Evolutionary conservation across 2,888 invertebrate genomes (phyloP), one percentile per base, ranked within the genome.

Genomic region (Cynaeus angustus): DNA sequence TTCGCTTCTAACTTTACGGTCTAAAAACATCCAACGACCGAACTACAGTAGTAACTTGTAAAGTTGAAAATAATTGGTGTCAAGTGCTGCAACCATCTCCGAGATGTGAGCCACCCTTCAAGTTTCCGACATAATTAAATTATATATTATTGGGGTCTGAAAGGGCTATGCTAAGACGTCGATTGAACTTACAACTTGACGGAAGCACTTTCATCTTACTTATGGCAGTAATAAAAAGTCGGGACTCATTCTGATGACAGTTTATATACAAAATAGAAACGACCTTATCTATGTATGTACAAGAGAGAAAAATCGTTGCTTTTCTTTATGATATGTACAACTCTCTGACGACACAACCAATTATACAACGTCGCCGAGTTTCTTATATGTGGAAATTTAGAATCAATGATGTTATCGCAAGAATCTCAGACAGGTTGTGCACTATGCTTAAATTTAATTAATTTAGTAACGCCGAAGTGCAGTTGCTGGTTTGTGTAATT

Each of bases 231-330:
- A 59, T 59, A 37, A 30, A 61, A 26, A 48, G 48, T 59, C 46
- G 30, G 12, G 43, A 10, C 10, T 43, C 13, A 33, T 46, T 45
- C 13, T 8, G 48, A 66, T 55, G 53, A 50, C 33, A 30, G 30
- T 33, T 55, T 79, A 79, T 78, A 71, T 78, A 80, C 80, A 80
- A 76, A 78, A 75, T 72, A 68, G 59, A 76, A 79, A 73, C 75
- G 72, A 62, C 50, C 73, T 75, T 75, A 78, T 38, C 53, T 33
- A 62, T 72, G 62, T 76, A 76, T 76, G 66, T 77, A 77, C 75
- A 77, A 71, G 68, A 73, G 67, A 73, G 72, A 70, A 55, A 68
- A 75, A 74, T 77, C 75, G 77, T 76, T 77, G 75, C 72, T 72
- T 69, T 73, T 68, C 50, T 56, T 72, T 70, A 52, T 78, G 78